Percentiles rank a stretch among this genome's conserved stretches.
These are phyloP conservation scores for Willisornis vidua DNA, from an alignment of 2,113 vertebrate genomes.

Conservation along the genomic window DNA sequence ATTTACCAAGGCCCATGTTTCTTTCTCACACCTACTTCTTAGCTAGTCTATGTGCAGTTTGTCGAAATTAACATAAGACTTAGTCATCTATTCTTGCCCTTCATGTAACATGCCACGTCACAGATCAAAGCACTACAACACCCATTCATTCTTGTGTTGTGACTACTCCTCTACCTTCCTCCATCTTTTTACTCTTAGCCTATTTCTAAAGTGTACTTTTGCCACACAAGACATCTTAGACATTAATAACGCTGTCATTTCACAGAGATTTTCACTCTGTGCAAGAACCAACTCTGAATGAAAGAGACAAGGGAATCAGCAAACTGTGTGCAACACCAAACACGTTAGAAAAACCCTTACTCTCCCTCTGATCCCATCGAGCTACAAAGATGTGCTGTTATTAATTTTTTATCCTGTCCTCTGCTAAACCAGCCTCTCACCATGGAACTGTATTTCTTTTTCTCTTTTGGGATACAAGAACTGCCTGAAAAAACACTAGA, in stretches of 20 bases:
- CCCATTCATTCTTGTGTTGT: background rate
- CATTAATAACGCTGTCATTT: background rate
- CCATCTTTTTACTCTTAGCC: background rate
- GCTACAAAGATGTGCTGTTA: background rate
- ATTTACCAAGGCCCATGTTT: background rate
- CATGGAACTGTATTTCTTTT: background rate
- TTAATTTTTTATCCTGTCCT: background rate
- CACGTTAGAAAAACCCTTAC: background rate
- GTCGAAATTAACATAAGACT: fast-evolving
- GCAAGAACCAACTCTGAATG: background rate
- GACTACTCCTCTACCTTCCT: background rate
- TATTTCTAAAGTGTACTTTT: background rate
- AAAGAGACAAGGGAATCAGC: background rate
- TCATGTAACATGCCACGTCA: background rate
- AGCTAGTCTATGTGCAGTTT: background rate
- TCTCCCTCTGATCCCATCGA: background rate
- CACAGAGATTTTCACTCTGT: background rate
- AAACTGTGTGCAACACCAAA: background rate
- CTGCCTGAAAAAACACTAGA: background rate
- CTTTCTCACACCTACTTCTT: background rate
- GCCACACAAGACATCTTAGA: background rate
- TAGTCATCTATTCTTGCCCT: background rate
- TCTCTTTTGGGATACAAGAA: background rate
- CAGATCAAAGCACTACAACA: background rate
- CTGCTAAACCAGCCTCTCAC: background rate